Percentiles rank a stretch among this genome's conserved stretches.
Conservation (phyloP, 2,797 vertebrate genomes). For the Leucoraja ocellata region DNA sequence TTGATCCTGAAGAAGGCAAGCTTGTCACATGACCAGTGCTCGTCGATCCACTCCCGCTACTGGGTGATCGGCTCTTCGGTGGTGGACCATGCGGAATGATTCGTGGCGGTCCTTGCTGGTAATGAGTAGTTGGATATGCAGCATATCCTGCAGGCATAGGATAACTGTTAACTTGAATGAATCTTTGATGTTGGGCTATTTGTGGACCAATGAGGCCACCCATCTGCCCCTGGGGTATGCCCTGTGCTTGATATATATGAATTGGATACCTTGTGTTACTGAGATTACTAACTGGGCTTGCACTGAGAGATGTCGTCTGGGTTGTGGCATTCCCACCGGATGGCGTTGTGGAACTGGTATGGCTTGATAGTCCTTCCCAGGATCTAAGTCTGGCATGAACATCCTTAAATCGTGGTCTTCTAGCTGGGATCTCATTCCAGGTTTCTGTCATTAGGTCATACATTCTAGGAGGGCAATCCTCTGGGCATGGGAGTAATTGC, state of each 20-base stretch:
- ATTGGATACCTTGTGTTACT: slow-evolving; percentile 87
- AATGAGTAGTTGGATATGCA: slow-evolving; percentile 85
- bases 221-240: slow-evolving; percentile 72
- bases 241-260: slow-evolving; percentile 80
- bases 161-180: slow-evolving; percentile 90
- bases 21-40: slow-evolving; percentile 94
- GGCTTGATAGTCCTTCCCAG: slow-evolving; percentile 91
- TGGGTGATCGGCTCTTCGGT: slow-evolving; percentile 93
- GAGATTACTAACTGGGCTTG: slow-evolving; percentile 92
- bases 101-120: slow-evolving; percentile 66
- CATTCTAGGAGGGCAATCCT: slow-evolving; percentile 91
- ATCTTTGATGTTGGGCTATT: slow-evolving; percentile 78
- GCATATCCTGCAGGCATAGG: slow-evolving; percentile 89
- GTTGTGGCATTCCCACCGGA: slow-evolving; percentile 95
- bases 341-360: slow-evolving; percentile 90
- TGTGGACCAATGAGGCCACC: slow-evolving; percentile 75
- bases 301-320: slow-evolving; percentile 94
- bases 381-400: slow-evolving; percentile 79
- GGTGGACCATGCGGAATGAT: slow-evolving; percentile 92
- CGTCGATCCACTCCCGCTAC: slow-evolving; percentile 94
- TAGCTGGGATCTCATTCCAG: slow-evolving; percentile 87
- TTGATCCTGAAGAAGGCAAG: slow-evolving; percentile 86
- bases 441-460: slow-evolving; percentile 93
- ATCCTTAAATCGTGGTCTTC: slow-evolving; percentile 89
- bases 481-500: slow-evolving; percentile 87